Percentiles rank a stretch among this genome's conserved stretches.
Conservation (phyloP, 92 coral and sea anemone species). For the Phenganax marumi region DNA sequence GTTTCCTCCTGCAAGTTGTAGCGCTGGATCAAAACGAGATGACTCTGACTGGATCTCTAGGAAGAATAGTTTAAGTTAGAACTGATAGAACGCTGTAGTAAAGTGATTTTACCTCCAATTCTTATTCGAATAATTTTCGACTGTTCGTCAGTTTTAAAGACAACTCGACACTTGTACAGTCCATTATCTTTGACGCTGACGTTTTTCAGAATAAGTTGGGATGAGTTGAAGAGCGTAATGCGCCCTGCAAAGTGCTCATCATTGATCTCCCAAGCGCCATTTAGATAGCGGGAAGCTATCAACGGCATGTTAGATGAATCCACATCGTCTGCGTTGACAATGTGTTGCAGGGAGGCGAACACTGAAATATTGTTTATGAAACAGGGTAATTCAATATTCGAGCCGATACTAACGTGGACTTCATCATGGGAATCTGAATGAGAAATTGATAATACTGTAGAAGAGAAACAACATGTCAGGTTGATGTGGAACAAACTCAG, state of each 20-base stretch:
- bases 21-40: not conserved
- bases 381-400: not conserved
- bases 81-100: not conserved
- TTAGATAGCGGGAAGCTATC: not conserved
- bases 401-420: not conserved
- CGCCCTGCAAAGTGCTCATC: not conserved
- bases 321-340: too few relatives aligned
- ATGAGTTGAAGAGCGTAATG: not conserved
- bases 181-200: slow-evolving; percentile 18
- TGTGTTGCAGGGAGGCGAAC: not conserved
- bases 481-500: too few relatives aligned
- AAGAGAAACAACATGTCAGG: not conserved
- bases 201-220: not conserved
- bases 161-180: not conserved
- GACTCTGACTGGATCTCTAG: not conserved
- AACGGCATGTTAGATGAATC: not conserved
- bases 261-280: too few relatives aligned
- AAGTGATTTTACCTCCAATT: slow-evolving; percentile 8
- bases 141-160: not conserved
- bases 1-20: too few relatives aligned
- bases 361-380: not conserved
- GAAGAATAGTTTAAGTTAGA: not conserved
- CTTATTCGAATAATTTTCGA: not conserved
- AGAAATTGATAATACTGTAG: not conserved
- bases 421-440: not conserved